phyloP scores from a whole-genome alignment of 92 coral and sea anemone genomes.

The Heteractis magnifica region DNA sequence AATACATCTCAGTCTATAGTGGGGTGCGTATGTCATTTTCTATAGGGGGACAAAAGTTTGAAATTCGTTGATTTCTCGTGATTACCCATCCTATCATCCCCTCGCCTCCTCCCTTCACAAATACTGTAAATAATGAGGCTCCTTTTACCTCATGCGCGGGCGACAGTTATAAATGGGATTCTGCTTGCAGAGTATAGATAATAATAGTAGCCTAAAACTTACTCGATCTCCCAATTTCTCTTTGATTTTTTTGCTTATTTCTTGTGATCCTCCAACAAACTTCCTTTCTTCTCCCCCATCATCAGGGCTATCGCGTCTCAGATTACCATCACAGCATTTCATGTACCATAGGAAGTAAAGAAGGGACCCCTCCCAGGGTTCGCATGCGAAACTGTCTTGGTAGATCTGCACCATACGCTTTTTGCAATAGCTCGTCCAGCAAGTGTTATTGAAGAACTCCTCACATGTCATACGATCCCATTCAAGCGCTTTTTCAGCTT shows the following conservation, averaged over 20 bases:
- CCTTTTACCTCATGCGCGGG: background rate
- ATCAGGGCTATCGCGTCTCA: conserved; percentile 72
- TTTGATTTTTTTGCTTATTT: conserved; percentile 78
- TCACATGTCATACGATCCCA: conserved; percentile 92
- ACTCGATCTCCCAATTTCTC: conserved; percentile 84
- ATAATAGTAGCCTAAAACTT: background rate
- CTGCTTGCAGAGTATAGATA: background rate
- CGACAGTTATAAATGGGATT: background rate
- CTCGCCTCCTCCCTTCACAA: no score
- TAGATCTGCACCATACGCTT: conserved; percentile 83
- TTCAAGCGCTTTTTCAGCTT: conserved; percentile 66
- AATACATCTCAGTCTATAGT: no score
- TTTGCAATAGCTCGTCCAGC: conserved; percentile 84
- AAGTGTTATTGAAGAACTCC: conserved; percentile 78
- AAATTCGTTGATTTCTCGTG: no score
- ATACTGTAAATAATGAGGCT: background rate
- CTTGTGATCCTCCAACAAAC: conserved; percentile 95
- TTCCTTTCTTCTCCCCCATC: conserved; percentile 92
- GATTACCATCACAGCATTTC: conserved; percentile 73
- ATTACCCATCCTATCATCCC: no score
- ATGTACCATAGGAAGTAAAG: conserved; percentile 93
- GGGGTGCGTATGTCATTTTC: no score
- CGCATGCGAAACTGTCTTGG: conserved; percentile 89
- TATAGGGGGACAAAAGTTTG: no score
- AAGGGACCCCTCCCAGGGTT: conserved; percentile 87